Conservation (phyloP, 2,888 invertebrate genomes). For the Julus scandinavius region DNA sequence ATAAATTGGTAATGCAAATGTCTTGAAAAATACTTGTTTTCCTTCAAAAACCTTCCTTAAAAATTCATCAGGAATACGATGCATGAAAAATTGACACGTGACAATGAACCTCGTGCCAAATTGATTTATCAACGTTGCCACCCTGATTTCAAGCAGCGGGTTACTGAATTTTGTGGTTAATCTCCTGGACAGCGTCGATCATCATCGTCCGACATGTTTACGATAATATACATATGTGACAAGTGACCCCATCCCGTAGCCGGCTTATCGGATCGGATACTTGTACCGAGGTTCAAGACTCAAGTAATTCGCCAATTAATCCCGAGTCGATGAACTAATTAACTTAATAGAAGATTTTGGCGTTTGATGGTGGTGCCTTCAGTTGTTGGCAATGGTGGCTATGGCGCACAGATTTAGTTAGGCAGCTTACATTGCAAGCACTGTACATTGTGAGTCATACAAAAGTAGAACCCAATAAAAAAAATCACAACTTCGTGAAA, state of each 20-base stretch:
- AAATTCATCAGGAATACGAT: too few species aligned
- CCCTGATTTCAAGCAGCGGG: background rate
- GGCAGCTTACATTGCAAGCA: too few species aligned
- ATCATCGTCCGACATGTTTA: background rate
- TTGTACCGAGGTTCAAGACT: background rate
- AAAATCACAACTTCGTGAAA: too few species aligned
- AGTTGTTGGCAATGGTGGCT: too few species aligned
- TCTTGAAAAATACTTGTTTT: too few species aligned
- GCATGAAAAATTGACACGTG: background rate
- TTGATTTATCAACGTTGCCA: background rate
- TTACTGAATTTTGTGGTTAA: background rate
- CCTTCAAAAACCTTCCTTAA: too few species aligned
- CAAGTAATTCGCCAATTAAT: background rate
- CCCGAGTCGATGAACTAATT: background rate
- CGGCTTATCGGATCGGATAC: background rate
- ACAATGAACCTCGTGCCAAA: background rate
- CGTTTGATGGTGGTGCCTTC: too few species aligned
- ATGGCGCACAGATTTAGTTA: too few species aligned
- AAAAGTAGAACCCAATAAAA: too few species aligned
- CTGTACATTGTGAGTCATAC: too few species aligned
- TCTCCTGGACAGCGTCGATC: slow-evolving; percentile 8
- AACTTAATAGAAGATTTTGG: too few species aligned
- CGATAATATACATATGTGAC: background rate
- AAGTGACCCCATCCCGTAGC: background rate
- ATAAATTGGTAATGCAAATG: too few species aligned